Evolutionary conservation across 2,888 invertebrate species (phyloP).

Genomic region (Polyploca ridens): DNA sequence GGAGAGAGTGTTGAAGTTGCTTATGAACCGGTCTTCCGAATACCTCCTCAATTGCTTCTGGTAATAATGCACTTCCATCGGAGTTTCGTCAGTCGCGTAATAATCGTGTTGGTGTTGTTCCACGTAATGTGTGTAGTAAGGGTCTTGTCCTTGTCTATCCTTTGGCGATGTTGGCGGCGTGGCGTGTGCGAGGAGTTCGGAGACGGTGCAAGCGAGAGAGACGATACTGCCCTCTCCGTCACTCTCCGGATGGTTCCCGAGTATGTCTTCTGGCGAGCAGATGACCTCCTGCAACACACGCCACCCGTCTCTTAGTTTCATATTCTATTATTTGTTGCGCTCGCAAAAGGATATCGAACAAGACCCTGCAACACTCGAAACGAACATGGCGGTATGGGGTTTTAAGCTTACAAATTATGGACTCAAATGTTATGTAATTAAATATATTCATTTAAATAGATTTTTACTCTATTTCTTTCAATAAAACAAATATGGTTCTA

Average conservation of each 20-base stretch:
- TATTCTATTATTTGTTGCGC: constrained; percentile 46
- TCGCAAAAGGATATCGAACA: constrained; percentile 68
- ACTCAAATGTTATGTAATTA: neutral
- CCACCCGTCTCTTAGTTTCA: constrained; percentile 77
- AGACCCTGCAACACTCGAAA: constrained; percentile 73
- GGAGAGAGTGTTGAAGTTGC: constrained; percentile 55
- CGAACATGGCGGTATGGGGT: constrained; percentile 31
- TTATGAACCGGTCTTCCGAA: constrained; percentile 67
- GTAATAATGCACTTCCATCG: constrained; percentile 40
- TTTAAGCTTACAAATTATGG: neutral
- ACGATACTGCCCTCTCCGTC: constrained; percentile 45
- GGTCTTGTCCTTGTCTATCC: constrained; percentile 71
- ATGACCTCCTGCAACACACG: constrained; percentile 88
- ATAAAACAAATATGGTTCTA: neutral
- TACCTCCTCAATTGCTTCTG: constrained; percentile 57
- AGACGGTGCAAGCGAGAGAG: constrained; percentile 68
- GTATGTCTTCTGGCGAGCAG: constrained; percentile 86
- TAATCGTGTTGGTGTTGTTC: constrained; percentile 27
- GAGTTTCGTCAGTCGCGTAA: constrained; percentile 23
- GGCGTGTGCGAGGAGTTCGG: constrained; percentile 73
- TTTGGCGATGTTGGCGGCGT: constrained; percentile 72
- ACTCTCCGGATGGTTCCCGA: constrained; percentile 64
- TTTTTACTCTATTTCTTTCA: too few species aligned
- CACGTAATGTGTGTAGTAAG: constrained; percentile 35
- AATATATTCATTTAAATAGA: too few species aligned